Evolutionary conservation across 2,888 invertebrate species (phyloP), one percentile per base, ranked within the genome.

Genomic region (Pogonocherus hispidulus): DNA sequence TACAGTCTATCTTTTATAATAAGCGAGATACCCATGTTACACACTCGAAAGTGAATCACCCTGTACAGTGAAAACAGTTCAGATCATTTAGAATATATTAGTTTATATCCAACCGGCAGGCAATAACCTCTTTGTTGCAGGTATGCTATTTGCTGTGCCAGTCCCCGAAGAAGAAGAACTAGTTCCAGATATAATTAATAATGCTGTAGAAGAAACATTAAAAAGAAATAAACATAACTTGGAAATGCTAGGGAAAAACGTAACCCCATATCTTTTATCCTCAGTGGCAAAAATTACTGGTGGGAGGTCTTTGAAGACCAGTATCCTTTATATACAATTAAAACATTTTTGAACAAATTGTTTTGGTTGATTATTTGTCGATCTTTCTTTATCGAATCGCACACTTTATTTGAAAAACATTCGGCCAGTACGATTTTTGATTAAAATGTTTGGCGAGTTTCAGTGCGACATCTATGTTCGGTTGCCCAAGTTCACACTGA

Each of bases 211-310:
- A 69, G 82, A 87, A 66, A 94, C 96, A 16, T 84, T 95, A 57
- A 77, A 85, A 55, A 88, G 90, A 76, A 93, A 93, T 0, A 85
- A 87, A 70, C 77, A 81, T 35, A 86, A 87, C 65, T 37, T 32
- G 56, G 89, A 89, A 0, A 47, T 60, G 88, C 98, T 49, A 82
- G 98, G 99, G 1, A 97, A 96, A 86, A 90, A 94, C 77, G 91
- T 98, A 6, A 99, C 99, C 0, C 99, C 99, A 1, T 99, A 93
- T 85, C 88, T 99, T 27, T 87, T 99, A 35, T 86, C 91, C 41
- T 89, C 91, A 76, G 92, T 99, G 20, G 90, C 93, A 20, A 87
- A 91, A 73, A 88, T 94, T n/a, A 98, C 98, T 0, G 84, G 87
- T 11, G 98, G 98, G 37, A 89, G 89, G 76, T 97, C 97, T 14